Conservation (phyloP, 2,888 invertebrate genomes). For the Sicus ferrugineus region DNA sequence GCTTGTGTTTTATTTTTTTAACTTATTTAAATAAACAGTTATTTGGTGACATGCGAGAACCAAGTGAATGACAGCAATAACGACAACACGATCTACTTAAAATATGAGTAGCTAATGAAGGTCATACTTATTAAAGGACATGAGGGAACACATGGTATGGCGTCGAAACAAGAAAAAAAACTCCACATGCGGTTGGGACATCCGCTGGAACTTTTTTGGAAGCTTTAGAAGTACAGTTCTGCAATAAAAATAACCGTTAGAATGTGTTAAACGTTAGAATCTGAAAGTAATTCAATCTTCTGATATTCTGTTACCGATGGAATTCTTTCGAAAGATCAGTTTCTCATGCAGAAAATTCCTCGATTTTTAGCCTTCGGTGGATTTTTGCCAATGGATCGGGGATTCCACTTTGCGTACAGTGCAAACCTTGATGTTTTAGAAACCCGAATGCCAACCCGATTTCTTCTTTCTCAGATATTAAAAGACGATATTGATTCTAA, state of each 20-base stretch:
- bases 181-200: constrained; percentile 10
- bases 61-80: constrained; percentile 10
- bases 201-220: constrained; percentile 2
- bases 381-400: too few species aligned
- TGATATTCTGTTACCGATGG: not conserved
- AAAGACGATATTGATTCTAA: constrained; percentile 1
- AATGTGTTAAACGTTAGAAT: not conserved
- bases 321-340: not conserved
- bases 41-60: constrained; percentile 20
- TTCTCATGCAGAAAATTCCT: too few species aligned
- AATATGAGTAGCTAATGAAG: constrained; percentile 29
- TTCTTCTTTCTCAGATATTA: too few species aligned
- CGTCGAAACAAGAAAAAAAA: not conserved
- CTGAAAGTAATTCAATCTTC: too few species aligned
- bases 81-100: constrained; percentile 2
- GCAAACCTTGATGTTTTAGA: too few species aligned
- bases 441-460: too few species aligned
- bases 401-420: too few species aligned
- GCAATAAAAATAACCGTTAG: not conserved
- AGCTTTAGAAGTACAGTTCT: not conserved
- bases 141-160: constrained; percentile 17
- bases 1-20: not conserved
- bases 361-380: not conserved
- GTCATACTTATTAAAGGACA: constrained; percentile 7
- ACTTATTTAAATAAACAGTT: constrained; percentile 31